A percentile compares a stretch with the other conserved stretches of the same genome.
These are phyloP conservation scores for Papilio protenor DNA, from an alignment of 2,888 invertebrate species.

Conservation along the genomic window DNA sequence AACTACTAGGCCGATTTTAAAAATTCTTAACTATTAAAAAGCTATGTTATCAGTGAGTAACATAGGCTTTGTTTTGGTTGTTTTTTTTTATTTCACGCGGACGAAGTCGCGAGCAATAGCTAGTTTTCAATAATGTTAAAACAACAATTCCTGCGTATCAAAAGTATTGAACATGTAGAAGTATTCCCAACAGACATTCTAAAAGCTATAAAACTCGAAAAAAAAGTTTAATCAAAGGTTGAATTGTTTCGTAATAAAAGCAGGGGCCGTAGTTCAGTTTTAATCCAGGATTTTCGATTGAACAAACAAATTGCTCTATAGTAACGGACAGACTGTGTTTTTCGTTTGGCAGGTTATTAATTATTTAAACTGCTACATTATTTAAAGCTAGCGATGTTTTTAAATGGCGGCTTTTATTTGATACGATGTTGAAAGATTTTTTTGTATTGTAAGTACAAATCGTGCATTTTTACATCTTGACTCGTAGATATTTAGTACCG, in stretches of 20 bases:
- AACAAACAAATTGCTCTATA: conserved; percentile 41
- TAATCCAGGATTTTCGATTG: conserved; percentile 41
- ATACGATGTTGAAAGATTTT: neutral
- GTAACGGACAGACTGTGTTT: conserved; percentile 37
- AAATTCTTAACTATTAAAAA: no score
- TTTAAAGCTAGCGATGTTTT: conserved; percentile 33
- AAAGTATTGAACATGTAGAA: neutral
- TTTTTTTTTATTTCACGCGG: no score
- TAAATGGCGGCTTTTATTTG: conserved; percentile 16
- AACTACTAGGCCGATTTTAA: no score
- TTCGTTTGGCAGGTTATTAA: conserved; percentile 43
- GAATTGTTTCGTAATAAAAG: conserved; percentile 38
- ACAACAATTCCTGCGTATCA: neutral
- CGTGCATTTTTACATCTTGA: neutral
- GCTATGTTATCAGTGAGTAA: no score
- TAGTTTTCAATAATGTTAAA: neutral
- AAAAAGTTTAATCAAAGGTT: conserved; percentile 32
- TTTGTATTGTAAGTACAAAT: neutral
- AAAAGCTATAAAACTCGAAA: neutral
- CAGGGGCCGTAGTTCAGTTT: conserved; percentile 17
- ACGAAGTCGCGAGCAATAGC: no score
- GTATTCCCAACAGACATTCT: neutral
- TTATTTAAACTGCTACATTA: conserved; percentile 43
- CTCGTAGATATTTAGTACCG: neutral
- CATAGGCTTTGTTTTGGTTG: no score